Evolutionary conservation across 2,797 vertebrate genomes (phyloP), one percentile per base, ranked within the genome.

Genomic region (Lacerta viridis): DNA sequence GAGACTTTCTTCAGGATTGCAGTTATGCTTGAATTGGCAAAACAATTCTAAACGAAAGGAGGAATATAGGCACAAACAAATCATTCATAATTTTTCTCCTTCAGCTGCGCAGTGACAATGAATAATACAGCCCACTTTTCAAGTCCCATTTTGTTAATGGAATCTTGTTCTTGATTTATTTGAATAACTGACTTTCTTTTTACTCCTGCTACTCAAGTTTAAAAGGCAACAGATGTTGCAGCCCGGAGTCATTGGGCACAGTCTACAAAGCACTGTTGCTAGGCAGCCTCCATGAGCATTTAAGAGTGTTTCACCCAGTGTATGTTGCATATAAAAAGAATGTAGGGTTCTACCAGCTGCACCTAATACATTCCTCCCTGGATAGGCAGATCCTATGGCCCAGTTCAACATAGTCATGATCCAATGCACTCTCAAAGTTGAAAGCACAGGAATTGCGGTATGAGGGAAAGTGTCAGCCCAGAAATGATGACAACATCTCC

Each of bases 131-230:
- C 77, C 66, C 11, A 39, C 77, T 92, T 89, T 36, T 92, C 71
- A 64, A 90, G 77, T 92, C 81, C 66, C 39, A 93, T 93, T 93
- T 93, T 88, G 77, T 90, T 95, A 94, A 95, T 93, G 83, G 81
- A 93, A 93, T 89, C 61, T 88, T 87, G 85, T 3, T 72, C 61
- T 83, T 84, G 7, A 64, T 92, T 92, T 89, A 74, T 87, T 92
- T 91, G 92, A 89, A 84, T 72, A 89, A 87, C 59, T 80, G 80
- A 90, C 87, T 71, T 3, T 86, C 88, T 77, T 3, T 79, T 88
- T 89, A 90, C 94, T 94, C 88, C 85, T 88, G 9, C 29, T 33
- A 9, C 33, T 83, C 27, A 20, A 66, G n/a, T 87, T 46, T 87
- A 69, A 86, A 55, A 88, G 66, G 36, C 69, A 89, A 81, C 50